Conservation (phyloP, 2,888 invertebrate species). For the Drosophila austrosaltans region DNA sequence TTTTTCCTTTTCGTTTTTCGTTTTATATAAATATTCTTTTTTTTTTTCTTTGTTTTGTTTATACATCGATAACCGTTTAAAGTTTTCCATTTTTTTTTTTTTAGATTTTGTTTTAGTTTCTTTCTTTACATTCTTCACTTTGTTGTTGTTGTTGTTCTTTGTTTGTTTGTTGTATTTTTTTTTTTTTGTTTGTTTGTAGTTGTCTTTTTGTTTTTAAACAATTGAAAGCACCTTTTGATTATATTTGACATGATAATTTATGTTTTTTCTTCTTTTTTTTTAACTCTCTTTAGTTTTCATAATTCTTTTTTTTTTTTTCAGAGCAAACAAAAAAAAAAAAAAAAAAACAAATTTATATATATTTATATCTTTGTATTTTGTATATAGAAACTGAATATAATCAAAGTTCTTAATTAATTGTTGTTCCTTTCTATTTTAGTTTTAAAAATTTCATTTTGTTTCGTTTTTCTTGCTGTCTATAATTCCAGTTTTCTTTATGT, state of each 20-base stretch:
- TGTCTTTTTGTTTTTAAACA: constrained; percentile 75
- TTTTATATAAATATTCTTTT: constrained; percentile 74
- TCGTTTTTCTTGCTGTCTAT: not conserved
- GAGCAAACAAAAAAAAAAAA: constrained; percentile 37
- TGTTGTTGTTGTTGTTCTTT: constrained; percentile 33
- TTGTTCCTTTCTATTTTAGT: not conserved
- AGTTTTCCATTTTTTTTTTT: constrained; percentile 58
- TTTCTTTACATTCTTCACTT: constrained; percentile 47
- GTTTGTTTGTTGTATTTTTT: constrained; percentile 34
- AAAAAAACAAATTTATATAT: constrained; percentile 13
- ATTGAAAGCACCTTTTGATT: constrained; percentile 82
- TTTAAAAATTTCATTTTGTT: not conserved
- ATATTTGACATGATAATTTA: constrained; percentile 73
- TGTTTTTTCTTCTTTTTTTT: constrained; percentile 31
- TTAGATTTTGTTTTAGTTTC: constrained; percentile 53
- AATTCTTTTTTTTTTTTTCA: constrained; percentile 21
- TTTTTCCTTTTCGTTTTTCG: constrained; percentile 43
- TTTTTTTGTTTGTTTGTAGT: constrained; percentile 58
- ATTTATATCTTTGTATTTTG: not conserved
- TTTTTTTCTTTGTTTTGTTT: constrained; percentile 67
- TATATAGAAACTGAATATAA: constrained; percentile 64
- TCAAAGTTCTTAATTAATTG: constrained; percentile 54
- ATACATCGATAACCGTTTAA: constrained; percentile 40
- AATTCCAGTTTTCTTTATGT: constrained; percentile 11
- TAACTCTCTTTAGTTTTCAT: constrained; percentile 24